Evolutionary conservation across 1,140 invertebrate genomes (phyloP).

Genomic region (Chlorops oryzae): DNA sequence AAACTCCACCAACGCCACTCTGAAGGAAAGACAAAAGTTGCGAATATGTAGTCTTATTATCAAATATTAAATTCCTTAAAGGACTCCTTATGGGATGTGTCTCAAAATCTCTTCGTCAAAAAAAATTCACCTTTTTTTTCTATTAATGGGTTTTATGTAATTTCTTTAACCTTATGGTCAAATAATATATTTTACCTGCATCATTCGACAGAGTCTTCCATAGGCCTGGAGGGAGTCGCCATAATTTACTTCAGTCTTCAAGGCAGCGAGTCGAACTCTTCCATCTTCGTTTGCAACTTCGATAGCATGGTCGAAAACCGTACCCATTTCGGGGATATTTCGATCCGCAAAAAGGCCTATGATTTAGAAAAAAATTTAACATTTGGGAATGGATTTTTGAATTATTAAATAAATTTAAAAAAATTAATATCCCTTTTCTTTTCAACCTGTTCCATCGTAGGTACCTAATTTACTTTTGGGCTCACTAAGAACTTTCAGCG

Average conservation of each 20-base stretch:
- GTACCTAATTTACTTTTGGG: too few species aligned
- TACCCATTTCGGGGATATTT: conserved; percentile 34
- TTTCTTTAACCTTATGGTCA: too few species aligned
- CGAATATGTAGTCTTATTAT: not conserved
- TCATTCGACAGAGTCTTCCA: conserved; percentile 44
- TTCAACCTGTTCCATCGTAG: too few species aligned
- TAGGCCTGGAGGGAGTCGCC: conserved; percentile 47
- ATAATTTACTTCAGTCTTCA: conserved; percentile 35
- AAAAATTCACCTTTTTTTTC: too few species aligned
- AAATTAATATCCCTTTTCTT: too few species aligned
- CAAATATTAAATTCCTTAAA: not conserved
- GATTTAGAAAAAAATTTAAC: too few species aligned
- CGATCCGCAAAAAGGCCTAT: conserved; percentile 40
- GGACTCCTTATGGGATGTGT: not conserved
- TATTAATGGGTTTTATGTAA: too few species aligned
- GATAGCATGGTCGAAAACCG: conserved; percentile 40
- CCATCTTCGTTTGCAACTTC: conserved; percentile 33
- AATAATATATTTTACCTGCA: conserved; percentile 34
- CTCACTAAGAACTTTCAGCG: too few species aligned
- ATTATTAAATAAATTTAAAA: conserved; percentile 8
- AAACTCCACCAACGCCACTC: conserved; percentile 67
- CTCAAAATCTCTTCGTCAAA: not conserved
- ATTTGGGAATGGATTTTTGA: conserved; percentile 5
- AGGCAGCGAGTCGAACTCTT: conserved; percentile 20
- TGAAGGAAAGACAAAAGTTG: conserved; percentile 31